A percentile compares a stretch with the other conserved stretches of the same genome.
Evolutionary conservation across 2,113 vertebrate genomes (phyloP).

Genomic region (Nesoenas mayeri): DNA sequence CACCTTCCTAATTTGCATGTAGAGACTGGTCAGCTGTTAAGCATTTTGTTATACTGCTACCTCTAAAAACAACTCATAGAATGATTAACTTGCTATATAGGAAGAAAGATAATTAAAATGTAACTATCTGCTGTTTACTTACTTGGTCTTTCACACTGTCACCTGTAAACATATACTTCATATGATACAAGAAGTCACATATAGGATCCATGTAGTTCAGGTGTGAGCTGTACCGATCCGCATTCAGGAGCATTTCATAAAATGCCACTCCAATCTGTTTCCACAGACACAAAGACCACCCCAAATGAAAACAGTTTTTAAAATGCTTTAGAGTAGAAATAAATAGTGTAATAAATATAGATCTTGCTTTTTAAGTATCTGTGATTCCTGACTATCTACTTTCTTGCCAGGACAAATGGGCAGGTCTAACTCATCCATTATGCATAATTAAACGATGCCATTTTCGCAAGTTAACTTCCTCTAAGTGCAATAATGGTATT

Average conservation of each 20-base stretch:
- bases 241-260: slow-evolving; percentile 97
- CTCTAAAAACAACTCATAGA: background rate
- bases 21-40: background rate
- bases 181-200: slow-evolving; percentile 98
- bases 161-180: slow-evolving; percentile 99
- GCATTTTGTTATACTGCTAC: background rate
- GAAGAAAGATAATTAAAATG: background rate
- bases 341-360: background rate
- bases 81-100: background rate
- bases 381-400: background rate
- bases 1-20: background rate
- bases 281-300: background rate
- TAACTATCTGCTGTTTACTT: slow-evolving; percentile 26
- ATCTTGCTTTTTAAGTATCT: background rate
- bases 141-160: slow-evolving; percentile 99
- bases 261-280: slow-evolving; percentile 95
- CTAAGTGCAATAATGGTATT: background rate
- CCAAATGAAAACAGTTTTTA: background rate
- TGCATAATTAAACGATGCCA: background rate
- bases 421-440: background rate
- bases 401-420: background rate
- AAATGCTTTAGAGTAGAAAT: background rate
- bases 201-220: slow-evolving; percentile 96
- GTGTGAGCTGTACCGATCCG: slow-evolving; percentile 90
- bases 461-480: background rate